Base-by-base conservation (phyloP, 2,888 invertebrate genomes). In the Drosophila histrio region DNA sequence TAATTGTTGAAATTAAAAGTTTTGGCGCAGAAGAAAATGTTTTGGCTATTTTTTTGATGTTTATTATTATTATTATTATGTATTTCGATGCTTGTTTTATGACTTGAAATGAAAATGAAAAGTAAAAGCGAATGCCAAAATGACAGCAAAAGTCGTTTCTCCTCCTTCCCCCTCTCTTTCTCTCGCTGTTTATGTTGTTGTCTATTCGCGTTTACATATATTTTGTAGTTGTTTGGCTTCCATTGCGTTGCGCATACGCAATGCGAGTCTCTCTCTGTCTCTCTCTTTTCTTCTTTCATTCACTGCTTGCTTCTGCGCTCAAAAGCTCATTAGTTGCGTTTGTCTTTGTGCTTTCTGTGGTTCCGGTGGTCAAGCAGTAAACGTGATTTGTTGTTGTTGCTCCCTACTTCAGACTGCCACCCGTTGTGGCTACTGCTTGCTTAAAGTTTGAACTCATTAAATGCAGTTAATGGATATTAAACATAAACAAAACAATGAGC, bases 381-480 rank as follows among this genome's bases (percentile, higher is more conserved):
- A 62, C 68, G 68, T 67, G 52, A 68, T 53, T 60, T 53, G 52
- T 67, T 21, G 19, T 22, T 32, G 19, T n/a, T 32, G 28, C 19
- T 32, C 11, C 8, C 9, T 30, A 1, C 26, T 39, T 30, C n/a
- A n/a, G n/a, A n/a, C n/a, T 19, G 43, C 54, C 17, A 17, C 41
- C 30, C 57, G 15, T 15, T 21, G 36, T 32, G n/a, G 15, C 24
- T 24, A 11, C 39, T 24, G 38, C 13, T 47, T 59, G 39, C 26
- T 58, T 59, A 19, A 30, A 70, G 57, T 46, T 67, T 66, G 64
- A 70, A 76, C 78, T 76, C 81, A 80, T 80, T 83, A 80, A 72
- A 70, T 78, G 76, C 81, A 75, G 67, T 84, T 83, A 84, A 80
- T 80, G 81, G 84, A 71, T 78, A 80, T 80, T 76, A 84, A 80